phyloP scores from a whole-genome alignment of 1,140 invertebrate genomes.

The Eumaeus atala region DNA sequence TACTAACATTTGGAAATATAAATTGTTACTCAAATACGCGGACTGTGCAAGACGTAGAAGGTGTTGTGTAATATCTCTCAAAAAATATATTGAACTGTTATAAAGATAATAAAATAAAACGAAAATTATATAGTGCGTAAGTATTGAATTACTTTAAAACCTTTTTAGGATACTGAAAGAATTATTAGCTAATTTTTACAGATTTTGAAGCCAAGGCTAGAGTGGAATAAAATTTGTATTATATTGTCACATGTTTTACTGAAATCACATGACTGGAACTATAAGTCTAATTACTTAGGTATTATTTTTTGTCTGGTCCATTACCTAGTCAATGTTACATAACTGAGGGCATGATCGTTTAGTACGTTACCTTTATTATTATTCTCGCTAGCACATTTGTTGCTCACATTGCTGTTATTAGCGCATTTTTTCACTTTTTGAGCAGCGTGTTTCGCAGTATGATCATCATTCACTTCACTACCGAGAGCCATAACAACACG shows the following conservation, averaged over 20 bases:
- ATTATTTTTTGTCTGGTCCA: conserved; percentile 30
- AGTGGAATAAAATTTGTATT: not conserved
- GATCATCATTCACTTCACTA: conserved; percentile 74
- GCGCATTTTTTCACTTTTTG: conserved; percentile 73
- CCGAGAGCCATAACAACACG: conserved; percentile 75
- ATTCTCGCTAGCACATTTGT: conserved; percentile 55
- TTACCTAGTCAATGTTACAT: conserved; percentile 65
- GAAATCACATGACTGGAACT: conserved; percentile 48
- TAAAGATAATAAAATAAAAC: too few relatives aligned
- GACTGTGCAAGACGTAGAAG: too few relatives aligned
- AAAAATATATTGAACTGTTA: too few relatives aligned
- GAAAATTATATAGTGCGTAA: too few relatives aligned
- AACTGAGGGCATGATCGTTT: conserved; percentile 62
- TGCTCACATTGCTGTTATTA: conserved; percentile 52
- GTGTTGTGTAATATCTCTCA: not conserved
- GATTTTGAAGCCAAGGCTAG: too few relatives aligned
- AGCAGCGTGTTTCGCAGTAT: conserved; percentile 59
- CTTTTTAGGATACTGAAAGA: too few relatives aligned
- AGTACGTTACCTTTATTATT: conserved; percentile 67
- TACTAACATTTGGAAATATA: too few relatives aligned
- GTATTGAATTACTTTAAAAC: too few relatives aligned
- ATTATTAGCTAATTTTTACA: too few relatives aligned
- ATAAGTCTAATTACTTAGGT: not conserved
- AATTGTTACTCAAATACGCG: too few relatives aligned
- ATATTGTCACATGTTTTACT: conserved; percentile 26